These are phyloP conservation scores for Tipula lateralis DNA, from an alignment of 2,888 invertebrate genomes.

Conservation along the genomic window DNA sequence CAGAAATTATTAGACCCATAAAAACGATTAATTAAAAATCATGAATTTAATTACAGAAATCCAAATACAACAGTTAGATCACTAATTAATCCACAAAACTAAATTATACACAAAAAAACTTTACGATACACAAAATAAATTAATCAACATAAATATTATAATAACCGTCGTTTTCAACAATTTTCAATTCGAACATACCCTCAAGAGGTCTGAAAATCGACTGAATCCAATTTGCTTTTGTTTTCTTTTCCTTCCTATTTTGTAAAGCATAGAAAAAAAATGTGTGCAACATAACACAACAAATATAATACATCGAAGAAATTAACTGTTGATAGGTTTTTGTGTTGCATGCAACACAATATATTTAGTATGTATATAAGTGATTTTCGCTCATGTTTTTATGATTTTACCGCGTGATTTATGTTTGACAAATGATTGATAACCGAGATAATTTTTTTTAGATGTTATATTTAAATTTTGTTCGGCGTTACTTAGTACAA, in stretches of 20 bases:
- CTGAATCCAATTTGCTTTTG: neutral
- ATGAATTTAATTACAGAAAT: neutral
- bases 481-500: neutral
- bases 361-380: neutral
- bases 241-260: neutral
- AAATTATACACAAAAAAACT: neutral
- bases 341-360: neutral
- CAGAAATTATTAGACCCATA: neutral
- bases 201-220: neutral
- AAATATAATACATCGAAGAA: neutral
- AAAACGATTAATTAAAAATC: neutral
- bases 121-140: neutral
- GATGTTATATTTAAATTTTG: neutral
- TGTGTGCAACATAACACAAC: neutral
- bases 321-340: neutral
- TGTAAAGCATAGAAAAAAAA: neutral
- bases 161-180: neutral
- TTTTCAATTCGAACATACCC: neutral
- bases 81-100: constrained; percentile 1
- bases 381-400: neutral
- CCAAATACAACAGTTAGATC: neutral
- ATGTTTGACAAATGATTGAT: neutral
- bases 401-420: neutral
- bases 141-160: neutral
- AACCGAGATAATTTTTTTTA: neutral